These are phyloP conservation scores for Elachura formosa DNA, from an alignment of 2,113 vertebrate genomes.

Conservation along the genomic window DNA sequence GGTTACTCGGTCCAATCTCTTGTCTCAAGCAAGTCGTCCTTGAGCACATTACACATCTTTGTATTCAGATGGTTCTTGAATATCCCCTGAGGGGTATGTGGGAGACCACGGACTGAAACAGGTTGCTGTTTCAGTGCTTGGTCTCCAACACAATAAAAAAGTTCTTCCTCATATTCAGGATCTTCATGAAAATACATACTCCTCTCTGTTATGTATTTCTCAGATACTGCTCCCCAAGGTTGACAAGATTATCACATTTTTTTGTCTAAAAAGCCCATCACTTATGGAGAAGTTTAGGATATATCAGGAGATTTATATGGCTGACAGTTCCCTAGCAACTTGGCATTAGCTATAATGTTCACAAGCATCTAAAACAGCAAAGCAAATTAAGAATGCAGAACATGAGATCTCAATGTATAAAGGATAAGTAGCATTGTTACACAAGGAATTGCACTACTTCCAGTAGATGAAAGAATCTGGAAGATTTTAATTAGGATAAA, in stretches of 20 bases:
- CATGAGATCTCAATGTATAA: accelerated
- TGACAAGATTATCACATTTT: neutral
- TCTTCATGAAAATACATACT: neutral
- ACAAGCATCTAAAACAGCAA: neutral
- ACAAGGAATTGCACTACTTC: neutral
- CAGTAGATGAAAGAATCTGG: neutral
- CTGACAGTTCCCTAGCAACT: neutral
- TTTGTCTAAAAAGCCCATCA: neutral
- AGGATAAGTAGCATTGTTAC: neutral
- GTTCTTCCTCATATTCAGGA: neutral
- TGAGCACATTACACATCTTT: neutral
- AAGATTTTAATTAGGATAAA: neutral
- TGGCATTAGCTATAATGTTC: neutral
- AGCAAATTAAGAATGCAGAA: neutral
- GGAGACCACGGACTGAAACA: too few species aligned
- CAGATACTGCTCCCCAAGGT: neutral
- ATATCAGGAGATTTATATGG: neutral
- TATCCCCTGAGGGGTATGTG: too few species aligned
- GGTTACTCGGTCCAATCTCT: neutral
- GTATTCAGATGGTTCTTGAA: neutral
- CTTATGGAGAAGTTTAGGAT: neutral
- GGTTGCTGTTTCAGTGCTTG: accelerated
- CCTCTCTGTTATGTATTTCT: neutral
- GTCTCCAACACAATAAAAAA: accelerated
- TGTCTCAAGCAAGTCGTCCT: neutral